These are phyloP conservation scores for Sarcophaga rosellei DNA, from an alignment of 2,888 invertebrate genomes.

Conservation along the genomic window DNA sequence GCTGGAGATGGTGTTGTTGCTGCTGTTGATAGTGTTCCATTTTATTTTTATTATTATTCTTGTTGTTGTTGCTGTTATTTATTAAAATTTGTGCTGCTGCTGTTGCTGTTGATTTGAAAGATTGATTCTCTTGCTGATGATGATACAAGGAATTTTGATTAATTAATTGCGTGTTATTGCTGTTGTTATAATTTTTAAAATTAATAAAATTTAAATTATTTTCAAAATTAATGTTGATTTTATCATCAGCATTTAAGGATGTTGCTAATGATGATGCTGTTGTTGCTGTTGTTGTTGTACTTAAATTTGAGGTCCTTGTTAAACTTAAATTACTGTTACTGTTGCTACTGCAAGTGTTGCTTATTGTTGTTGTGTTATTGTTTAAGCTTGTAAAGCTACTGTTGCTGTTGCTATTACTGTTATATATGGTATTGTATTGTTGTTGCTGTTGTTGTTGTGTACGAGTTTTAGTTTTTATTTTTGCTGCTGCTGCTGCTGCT, in stretches of 20 bases:
- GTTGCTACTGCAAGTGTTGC: constrained; percentile 18
- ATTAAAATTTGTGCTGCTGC: background rate
- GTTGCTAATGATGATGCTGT: background rate
- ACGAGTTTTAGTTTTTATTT: constrained; percentile 31
- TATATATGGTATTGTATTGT: constrained; percentile 17
- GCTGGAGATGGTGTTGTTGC: constrained; percentile 32
- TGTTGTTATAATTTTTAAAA: constrained; percentile 42
- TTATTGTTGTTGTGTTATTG: background rate
- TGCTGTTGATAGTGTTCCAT: constrained; percentile 16
- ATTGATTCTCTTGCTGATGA: background rate
- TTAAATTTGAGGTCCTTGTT: constrained; percentile 39
- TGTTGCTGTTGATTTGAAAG: background rate
- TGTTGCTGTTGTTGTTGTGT: constrained; percentile 31
- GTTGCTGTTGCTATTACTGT: constrained; percentile 53
- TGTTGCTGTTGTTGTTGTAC: constrained; percentile 16
- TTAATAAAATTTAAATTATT: constrained; percentile 66
- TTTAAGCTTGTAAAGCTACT: background rate
- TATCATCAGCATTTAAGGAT: constrained; percentile 24
- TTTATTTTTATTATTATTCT: constrained; percentile 14
- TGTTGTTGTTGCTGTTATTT: constrained; percentile 25
- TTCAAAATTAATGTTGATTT: constrained; percentile 63
- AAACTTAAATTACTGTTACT: constrained; percentile 40
- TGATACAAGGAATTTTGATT: constrained; percentile 46
- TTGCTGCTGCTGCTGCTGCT: constrained; percentile 41
- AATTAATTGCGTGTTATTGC: constrained; percentile 27